Base-by-base conservation (phyloP, 2,113 vertebrate genomes). In the Lucifuga dentata region DNA sequence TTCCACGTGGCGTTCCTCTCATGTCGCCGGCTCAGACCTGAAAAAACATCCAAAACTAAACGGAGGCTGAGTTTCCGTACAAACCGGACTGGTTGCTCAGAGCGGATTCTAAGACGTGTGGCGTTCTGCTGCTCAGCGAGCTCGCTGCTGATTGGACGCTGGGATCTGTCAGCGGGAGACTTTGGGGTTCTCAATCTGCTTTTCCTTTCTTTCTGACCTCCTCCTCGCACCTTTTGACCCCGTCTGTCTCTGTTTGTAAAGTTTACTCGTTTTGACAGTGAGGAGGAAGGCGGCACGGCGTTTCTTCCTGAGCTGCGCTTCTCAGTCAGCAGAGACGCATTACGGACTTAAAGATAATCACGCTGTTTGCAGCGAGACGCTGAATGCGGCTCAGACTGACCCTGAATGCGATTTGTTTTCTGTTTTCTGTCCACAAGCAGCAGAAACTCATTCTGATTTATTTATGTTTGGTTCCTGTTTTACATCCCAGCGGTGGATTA, bases 331-430 rank as follows among this genome's bases (percentile, higher is more conserved):
- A 35, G 68, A 64, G 63, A 80, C 79, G 79, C 78, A 82, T 71
- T 74, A 84, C 72, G 65, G 74, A 73, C 77, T 89, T 87, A 80
- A 84, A 84, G 89, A 86, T 87, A 91, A 90, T 92, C 86, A 51
- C 75, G 20, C 52, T 61, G 74, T 86, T 83, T 76, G 76, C 69
- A 76, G 66, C 63, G 52, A 64, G 78, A 78, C 81, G 56, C 52
- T 87, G 75, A 89, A 91, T 86, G 87, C 88, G 88, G 88, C 81
- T 76, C 33, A 45, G 61, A 55, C 61, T 73, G 85, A 89, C 86
- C 90, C 76, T 80, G 81, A 81, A 84, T 63, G 84, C 61, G 76
- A 73, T 68, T 38, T 16, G 59, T 70, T 49, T 81, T 90, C 91
- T 93, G 87, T 70, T 91, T 91, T 89, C 81, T 65, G 70, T 90